These are phyloP conservation scores for Silurus meridionalis DNA, from an alignment of 2,113 vertebrate species.

Conservation along the genomic window DNA sequence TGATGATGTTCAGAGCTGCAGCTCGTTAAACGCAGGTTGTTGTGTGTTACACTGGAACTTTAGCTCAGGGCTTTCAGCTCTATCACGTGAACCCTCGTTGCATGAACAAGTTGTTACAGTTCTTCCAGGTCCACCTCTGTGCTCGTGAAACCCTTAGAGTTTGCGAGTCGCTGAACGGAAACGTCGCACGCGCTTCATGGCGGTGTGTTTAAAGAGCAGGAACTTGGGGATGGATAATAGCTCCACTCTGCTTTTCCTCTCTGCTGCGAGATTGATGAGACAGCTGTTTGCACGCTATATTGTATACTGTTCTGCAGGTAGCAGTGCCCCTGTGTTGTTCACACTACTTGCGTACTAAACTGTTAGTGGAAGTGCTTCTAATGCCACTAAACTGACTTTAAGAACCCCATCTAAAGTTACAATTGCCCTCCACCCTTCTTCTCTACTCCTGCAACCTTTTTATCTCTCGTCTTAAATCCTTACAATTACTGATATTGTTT, in stretches of 20 bases:
- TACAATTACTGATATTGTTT: background rate
- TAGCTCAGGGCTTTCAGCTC: background rate
- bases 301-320: background rate
- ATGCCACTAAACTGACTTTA: background rate
- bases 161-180: background rate
- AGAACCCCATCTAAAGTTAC: constrained; percentile 4
- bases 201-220: constrained; percentile 7
- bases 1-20: background rate
- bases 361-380: background rate
- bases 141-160: background rate
- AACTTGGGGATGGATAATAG: constrained; percentile 4
- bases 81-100: background rate
- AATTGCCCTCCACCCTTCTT: background rate
- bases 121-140: background rate
- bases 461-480: background rate
- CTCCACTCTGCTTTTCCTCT: background rate
- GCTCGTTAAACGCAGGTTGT: background rate
- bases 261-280: constrained; percentile 30
- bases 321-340: background rate
- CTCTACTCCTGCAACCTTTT: constrained; percentile 1
- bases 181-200: background rate
- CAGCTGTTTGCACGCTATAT: constrained; percentile 41
- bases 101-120: background rate
- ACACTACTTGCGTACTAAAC: background rate
- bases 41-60: background rate